phyloP scores from a whole-genome alignment of 2,888 invertebrate species.

The Eupithecia tripunctaria region DNA sequence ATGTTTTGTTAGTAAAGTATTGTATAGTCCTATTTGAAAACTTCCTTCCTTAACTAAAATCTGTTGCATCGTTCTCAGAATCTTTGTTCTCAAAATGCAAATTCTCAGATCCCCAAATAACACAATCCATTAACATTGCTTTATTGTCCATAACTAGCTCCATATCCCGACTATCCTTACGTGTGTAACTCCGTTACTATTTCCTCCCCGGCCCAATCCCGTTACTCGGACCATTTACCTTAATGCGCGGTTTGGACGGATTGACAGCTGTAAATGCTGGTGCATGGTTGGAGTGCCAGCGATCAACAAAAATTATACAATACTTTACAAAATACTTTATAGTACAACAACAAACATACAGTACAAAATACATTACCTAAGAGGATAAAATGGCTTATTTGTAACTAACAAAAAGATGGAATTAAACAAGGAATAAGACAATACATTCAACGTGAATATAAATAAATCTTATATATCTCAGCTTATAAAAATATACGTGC shows the following conservation, averaged over 20 bases:
- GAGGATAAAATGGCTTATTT: too few relatives aligned
- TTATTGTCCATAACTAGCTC: slow-evolving; percentile 78
- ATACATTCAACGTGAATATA: neutral
- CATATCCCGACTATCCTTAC: slow-evolving; percentile 50
- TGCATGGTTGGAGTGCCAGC: slow-evolving; percentile 29
- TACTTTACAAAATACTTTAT: too few relatives aligned
- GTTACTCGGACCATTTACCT: slow-evolving; percentile 81
- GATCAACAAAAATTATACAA: slow-evolving; percentile 7
- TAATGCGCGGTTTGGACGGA: slow-evolving; percentile 81
- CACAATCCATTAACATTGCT: slow-evolving; percentile 78
- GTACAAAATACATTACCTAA: too few relatives aligned
- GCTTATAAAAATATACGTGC: neutral
- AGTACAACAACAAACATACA: too few relatives aligned
- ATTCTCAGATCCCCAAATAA: slow-evolving; percentile 55
- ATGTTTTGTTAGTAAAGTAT: too few relatives aligned
- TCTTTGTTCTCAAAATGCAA: neutral
- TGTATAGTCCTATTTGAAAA: neutral
- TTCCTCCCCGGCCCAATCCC: slow-evolving; percentile 68
- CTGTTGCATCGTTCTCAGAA: neutral
- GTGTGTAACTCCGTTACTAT: slow-evolving; percentile 66
- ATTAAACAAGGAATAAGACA: neutral
- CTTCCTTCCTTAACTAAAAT: neutral
- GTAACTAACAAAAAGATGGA: neutral
- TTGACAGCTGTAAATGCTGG: slow-evolving; percentile 66
- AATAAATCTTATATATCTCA: neutral